Conservation (phyloP, 2,888 invertebrate species). For the Hypselothyrea guttata region DNA sequence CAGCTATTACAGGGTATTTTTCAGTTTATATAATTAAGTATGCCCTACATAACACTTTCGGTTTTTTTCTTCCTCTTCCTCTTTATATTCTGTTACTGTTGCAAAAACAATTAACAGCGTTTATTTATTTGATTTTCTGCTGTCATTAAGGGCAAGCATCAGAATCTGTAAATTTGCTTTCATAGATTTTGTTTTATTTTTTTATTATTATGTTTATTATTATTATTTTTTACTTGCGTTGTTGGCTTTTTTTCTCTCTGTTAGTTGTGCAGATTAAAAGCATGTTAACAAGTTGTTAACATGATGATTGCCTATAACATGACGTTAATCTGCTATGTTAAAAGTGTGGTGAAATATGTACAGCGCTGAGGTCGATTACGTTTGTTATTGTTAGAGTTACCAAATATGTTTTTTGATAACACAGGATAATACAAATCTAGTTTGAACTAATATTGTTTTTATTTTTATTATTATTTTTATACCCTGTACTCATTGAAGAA, state of each 20-base stretch:
- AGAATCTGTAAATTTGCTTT: constrained; percentile 27
- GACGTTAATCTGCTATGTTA: too few relatives aligned
- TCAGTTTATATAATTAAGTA: not conserved
- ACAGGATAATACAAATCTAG: too few relatives aligned
- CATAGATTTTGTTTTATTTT: constrained; percentile 21
- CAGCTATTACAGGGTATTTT: not conserved
- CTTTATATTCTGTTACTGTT: too few relatives aligned
- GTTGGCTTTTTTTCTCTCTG: too few relatives aligned
- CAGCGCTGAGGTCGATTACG: too few relatives aligned
- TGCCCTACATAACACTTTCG: constrained; percentile 46
- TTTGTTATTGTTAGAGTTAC: too few relatives aligned
- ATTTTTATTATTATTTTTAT: too few relatives aligned
- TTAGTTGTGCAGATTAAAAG: constrained; percentile 1
- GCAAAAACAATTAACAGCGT: constrained; percentile 37
- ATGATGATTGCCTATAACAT: not conserved
- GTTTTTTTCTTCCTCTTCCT: too few relatives aligned
- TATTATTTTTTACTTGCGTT: not conserved
- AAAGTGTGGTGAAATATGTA: too few relatives aligned
- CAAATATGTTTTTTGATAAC: too few relatives aligned
- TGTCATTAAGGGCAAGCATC: constrained; percentile 40
- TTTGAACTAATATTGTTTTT: too few relatives aligned
- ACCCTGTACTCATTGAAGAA: too few relatives aligned
- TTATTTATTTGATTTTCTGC: constrained; percentile 14
- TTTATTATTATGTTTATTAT: not conserved
- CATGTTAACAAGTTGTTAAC: constrained; percentile 15